Evolutionary conservation across 2,113 vertebrate species (phyloP).

Genomic region (Zosterops pallidus): DNA sequence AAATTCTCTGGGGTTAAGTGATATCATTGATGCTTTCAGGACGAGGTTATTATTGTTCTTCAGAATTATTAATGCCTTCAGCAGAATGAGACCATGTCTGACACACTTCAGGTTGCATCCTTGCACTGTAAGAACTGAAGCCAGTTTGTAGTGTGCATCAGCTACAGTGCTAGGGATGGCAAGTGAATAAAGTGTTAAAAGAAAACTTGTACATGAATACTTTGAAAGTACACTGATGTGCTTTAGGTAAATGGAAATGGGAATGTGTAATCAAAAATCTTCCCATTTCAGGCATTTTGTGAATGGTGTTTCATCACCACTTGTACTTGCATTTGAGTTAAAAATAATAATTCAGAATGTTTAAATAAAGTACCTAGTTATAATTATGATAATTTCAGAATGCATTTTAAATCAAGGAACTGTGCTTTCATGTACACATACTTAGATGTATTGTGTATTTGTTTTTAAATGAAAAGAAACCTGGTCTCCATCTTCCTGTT

Average conservation of each 20-base stretch:
- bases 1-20: neutral
- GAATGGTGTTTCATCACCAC: neutral
- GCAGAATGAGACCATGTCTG: neutral
- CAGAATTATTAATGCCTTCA: neutral
- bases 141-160: neutral
- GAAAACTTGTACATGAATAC: neutral
- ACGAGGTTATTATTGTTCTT: neutral
- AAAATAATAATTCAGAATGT: neutral
- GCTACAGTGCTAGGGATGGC: neutral
- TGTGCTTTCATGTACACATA: constrained; percentile 42
- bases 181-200: neutral
- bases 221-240: neutral
- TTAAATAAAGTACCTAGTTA: constrained; percentile 38
- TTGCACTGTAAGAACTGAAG: neutral
- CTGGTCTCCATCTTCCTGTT: constrained; percentile 73
- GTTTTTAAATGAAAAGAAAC: constrained; percentile 75
- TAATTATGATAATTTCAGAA: constrained; percentile 54
- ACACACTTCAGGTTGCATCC: neutral
- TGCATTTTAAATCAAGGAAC: constrained; percentile 60
- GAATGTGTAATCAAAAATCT: neutral
- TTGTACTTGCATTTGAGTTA: neutral
- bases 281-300: neutral
- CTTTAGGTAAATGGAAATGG: neutral
- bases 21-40: neutral
- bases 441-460: constrained; percentile 67